A percentile compares a stretch with the other conserved stretches of the same genome.
phyloP scores from a whole-genome alignment of 2,797 vertebrate genomes.

The Zalophus californianus region DNA sequence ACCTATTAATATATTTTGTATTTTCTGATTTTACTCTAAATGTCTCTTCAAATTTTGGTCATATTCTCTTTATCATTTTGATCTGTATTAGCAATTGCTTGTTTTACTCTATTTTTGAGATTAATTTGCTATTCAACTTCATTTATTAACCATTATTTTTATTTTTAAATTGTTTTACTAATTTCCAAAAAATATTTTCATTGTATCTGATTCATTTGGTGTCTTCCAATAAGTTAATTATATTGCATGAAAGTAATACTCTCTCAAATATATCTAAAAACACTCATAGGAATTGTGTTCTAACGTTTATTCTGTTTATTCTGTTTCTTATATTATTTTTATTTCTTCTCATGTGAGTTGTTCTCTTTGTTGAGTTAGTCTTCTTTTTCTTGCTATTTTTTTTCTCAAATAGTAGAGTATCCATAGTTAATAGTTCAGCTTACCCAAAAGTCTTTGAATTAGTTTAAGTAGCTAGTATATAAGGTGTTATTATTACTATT shows the following conservation, averaged over 20 bases:
- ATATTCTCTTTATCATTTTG: background rate
- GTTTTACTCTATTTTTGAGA: background rate
- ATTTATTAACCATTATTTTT: background rate
- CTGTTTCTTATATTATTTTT: background rate
- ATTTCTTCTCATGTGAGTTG: background rate
- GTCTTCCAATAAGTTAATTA: background rate
- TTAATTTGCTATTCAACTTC: background rate
- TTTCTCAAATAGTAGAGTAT: background rate
- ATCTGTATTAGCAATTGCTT: background rate
- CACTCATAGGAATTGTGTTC: background rate
- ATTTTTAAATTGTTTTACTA: background rate
- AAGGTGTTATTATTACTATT: background rate
- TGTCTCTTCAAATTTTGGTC: background rate
- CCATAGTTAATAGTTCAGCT: background rate
- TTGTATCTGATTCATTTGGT: background rate
- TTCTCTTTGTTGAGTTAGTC: background rate
- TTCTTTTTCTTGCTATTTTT: background rate
- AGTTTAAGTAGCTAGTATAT: background rate
- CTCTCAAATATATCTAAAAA: background rate
- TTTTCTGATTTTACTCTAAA: background rate
- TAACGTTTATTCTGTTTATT: background rate
- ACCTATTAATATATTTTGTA: background rate
- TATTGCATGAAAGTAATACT: background rate
- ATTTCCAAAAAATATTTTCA: background rate
- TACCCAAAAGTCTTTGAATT: background rate